phyloP scores from a whole-genome alignment of 2,797 vertebrate genomes.

The Gymnothorax javanicus region DNA sequence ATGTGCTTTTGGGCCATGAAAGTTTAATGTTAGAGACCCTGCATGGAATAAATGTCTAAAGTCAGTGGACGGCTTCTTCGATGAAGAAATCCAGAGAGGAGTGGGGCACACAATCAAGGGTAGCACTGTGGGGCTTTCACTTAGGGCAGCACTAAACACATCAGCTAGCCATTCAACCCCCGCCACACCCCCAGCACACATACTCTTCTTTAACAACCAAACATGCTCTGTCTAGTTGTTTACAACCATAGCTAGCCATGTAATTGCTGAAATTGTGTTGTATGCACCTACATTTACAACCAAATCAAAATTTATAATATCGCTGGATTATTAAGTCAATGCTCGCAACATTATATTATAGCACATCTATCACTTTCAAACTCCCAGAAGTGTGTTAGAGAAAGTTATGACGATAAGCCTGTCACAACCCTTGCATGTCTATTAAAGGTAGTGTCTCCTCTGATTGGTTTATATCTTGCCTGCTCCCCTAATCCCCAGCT shows the following conservation, averaged over 20 bases:
- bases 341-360: not conserved
- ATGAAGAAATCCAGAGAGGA: not conserved
- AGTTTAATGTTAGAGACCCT: conserved; percentile 13
- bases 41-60: not conserved
- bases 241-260: not conserved
- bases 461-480: no score
- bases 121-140: not conserved
- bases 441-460: no score
- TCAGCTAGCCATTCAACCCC: not conserved
- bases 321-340: not conserved
- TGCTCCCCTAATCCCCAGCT: no score
- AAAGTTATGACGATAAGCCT: not conserved
- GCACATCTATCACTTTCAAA: not conserved
- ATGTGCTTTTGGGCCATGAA: not conserved
- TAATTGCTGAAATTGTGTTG: not conserved
- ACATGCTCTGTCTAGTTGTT: no score
- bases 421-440: not conserved
- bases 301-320: not conserved
- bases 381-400: not conserved
- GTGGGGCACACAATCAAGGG: not conserved
- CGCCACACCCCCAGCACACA: not conserved
- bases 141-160: not conserved
- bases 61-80: not conserved
- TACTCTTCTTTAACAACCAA: not conserved
- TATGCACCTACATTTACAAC: not conserved